A percentile compares a stretch with the other conserved stretches of the same genome.
These are phyloP conservation scores for Sciaenops ocellatus DNA, from an alignment of 2,797 vertebrate genomes.

Conservation along the genomic window DNA sequence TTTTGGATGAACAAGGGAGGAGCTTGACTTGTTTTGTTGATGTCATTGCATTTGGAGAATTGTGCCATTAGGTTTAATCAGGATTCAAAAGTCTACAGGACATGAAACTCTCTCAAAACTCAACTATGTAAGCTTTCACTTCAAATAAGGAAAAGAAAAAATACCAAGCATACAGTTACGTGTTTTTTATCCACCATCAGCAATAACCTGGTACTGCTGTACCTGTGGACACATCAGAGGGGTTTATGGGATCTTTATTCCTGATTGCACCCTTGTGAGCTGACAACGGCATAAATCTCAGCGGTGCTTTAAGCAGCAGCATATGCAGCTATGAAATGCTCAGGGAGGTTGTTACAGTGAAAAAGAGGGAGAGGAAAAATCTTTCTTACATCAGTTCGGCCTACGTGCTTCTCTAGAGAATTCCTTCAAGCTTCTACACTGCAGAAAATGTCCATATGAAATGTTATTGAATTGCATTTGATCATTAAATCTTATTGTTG, in stretches of 20 bases:
- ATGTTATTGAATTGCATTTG: constrained; percentile 49
- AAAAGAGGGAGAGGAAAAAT: constrained; percentile 74
- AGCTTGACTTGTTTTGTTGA: constrained; percentile 51
- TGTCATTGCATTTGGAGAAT: constrained; percentile 28
- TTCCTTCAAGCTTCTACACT: constrained; percentile 55
- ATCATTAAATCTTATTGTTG: constrained; percentile 58
- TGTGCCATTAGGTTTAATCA: constrained; percentile 40
- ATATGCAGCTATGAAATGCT: constrained; percentile 83
- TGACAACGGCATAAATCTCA: constrained; percentile 83
- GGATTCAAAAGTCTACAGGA: constrained; percentile 16
- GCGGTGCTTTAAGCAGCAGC: constrained; percentile 82
- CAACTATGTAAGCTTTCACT: constrained; percentile 51
- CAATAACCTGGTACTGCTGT: constrained; percentile 77
- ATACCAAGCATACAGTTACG: constrained; percentile 52
- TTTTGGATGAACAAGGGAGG: constrained; percentile 18
- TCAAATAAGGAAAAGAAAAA: constrained; percentile 52
- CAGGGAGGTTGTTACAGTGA: constrained; percentile 80
- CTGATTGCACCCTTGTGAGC: constrained; percentile 85
- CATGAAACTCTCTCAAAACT: constrained; percentile 55
- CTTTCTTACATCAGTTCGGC: constrained; percentile 68
- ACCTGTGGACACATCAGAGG: constrained; percentile 84
- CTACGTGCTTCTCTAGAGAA: constrained; percentile 72
- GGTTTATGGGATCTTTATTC: constrained; percentile 85
- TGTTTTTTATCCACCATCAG: constrained; percentile 76
- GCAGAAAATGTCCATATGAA: constrained; percentile 62